Evolutionary conservation across 2,113 vertebrate species (phyloP), one percentile per base, ranked within the genome.

Genomic region (Sula dactylatra): DNA sequence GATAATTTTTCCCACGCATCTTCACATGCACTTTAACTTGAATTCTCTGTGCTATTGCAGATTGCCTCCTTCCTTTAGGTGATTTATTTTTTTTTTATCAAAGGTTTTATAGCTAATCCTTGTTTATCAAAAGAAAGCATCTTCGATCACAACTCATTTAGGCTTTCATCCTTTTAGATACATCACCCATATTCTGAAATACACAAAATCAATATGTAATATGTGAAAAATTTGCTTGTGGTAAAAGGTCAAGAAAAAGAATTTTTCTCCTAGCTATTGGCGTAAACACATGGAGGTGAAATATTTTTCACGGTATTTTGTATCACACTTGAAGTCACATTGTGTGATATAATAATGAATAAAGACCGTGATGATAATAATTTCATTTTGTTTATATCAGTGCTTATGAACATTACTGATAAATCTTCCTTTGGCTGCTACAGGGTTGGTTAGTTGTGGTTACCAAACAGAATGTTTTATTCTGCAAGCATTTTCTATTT

Each of bases 141-240:
- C 52, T 91, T 90, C 0, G 4, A 86, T 96, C 72, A 59, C 69
- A 88, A 71, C 38, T 96, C 76, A 59, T 85, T 94, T 93, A 87
- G 69, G n/a, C 62, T 90, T 96, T 92, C 59, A 87, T 81, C 65
- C 58, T 94, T 96, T 40, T n/a, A 66, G 66, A 71, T 65, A 22
- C 11, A 69, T 77, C 52, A 50, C 40, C 24, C 54, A n/a, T 93
- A 40, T 72, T 94, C 72, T 77, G 80, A 94, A 95, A 93, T 89
- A 74, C 66, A 95, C 45, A 90, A 82, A 91, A 95, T 97, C 92
- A 85, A 86, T 96, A 94, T 73, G 38, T 86, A 95, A 91, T 96
- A 84, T 70, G 25, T 93, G 86, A 74, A 93, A 94, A 80, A 94
- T 91, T 86, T 97, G 16, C 65, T 76, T 79, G 83, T 69, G 73